Conservation (phyloP, 2,797 vertebrate species). For the Paguma larvata region DNA sequence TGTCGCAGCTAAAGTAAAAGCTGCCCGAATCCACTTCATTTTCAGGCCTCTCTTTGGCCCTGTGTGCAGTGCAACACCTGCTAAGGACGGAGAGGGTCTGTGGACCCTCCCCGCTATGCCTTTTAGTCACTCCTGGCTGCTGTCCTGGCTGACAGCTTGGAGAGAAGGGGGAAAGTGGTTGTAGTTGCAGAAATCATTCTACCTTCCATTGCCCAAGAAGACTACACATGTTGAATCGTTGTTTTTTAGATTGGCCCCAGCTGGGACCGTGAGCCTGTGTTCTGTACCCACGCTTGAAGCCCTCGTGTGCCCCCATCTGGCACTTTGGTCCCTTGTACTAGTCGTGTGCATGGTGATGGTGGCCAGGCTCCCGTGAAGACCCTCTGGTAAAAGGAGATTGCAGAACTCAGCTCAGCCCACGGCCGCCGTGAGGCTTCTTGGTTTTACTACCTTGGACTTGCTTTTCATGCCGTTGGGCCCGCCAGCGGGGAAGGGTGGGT, state of each 20-base stretch:
- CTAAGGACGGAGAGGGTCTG: not conserved
- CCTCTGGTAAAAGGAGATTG: not conserved
- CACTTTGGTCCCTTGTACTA: not conserved
- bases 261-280: not conserved
- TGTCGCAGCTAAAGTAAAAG: not conserved
- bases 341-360: not conserved
- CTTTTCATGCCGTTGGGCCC: fast-evolving
- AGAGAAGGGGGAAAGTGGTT: not conserved
- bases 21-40: not conserved
- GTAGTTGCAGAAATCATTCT: not conserved
- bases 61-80: not conserved
- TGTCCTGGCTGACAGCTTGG: not conserved
- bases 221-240: not conserved
- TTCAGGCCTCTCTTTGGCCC: not conserved
- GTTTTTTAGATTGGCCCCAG: not conserved
- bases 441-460: not conserved
- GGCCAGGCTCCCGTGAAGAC: not conserved
- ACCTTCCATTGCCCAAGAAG: not conserved
- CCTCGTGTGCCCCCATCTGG: not conserved
- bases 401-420: not conserved
- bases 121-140: not conserved
- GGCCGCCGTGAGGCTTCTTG: not conserved
- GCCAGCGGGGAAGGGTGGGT: not conserved
- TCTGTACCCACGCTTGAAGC: not conserved
- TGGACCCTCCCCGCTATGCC: not conserved